Evolutionary conservation across 2,113 vertebrate species (phyloP), one percentile per base, ranked within the genome.

Genomic region (Cyanoramphus novaezelandiae): DNA sequence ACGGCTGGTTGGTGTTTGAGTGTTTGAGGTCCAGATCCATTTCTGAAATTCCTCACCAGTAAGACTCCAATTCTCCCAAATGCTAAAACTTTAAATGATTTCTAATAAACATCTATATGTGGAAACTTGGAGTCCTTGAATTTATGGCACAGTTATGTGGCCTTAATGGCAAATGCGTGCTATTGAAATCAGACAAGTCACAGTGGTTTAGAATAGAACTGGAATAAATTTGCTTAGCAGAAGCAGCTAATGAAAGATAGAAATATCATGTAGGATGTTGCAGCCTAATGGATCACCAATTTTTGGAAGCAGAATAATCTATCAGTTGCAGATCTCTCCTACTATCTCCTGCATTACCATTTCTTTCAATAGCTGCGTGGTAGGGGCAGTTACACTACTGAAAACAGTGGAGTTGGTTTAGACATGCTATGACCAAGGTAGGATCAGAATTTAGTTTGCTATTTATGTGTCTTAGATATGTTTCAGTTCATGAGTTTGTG

Each of bases 341-440:
- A 1, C 24, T 71, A 5, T 35, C 15, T 83, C 17, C 33, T n/a
- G 13, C 8, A 31, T 60, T 39, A 17, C 29, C 6, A 21, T 67
- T 91, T 86, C 50, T 87, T 47, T 8, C 12, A 71, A 52, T 1
- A 24, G 6, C 37, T 87, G 41, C 0, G 0, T 57, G 68, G 16
- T 35, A 65, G 82, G 11, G 44, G 24, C 25, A 69, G 16, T 20
- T 53, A 25, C 10, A 7, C 5, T 13, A 2, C 29, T 70, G 64
- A 78, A 60, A 68, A 50, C 29, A 24, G 17, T 39, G 29, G 6
- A 75, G 18, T 14, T 81, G 35, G 53, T 29, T 93, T 69, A 76
- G 37, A 41, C 75, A 83, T 83, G 17, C 16, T 41, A 2, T 7
- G 9, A n/a, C 46, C 82, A 84, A 91, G 44, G 11, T 9, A 41